Conservation (phyloP, 2,797 vertebrate genomes). For the Meda fulgida region DNA sequence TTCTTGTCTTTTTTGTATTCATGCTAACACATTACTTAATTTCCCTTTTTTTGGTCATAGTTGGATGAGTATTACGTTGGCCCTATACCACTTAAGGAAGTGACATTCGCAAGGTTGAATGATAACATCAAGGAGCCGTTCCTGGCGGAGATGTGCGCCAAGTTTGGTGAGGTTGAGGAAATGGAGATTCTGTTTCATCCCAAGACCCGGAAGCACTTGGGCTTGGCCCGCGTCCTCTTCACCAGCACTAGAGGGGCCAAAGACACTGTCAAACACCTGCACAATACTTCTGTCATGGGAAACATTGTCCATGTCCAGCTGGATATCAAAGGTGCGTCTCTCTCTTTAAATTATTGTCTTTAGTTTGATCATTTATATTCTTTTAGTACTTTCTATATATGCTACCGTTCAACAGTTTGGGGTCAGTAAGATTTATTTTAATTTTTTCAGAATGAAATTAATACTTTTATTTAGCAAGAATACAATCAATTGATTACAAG, state of each 20-base stretch:
- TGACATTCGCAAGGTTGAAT: conserved; percentile 92
- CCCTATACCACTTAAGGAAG: conserved; percentile 92
- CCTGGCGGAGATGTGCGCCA: conserved; percentile 92
- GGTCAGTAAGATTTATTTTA: background rate
- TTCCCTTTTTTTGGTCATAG: conserved; percentile 68
- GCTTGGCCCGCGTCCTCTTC: conserved; percentile 90
- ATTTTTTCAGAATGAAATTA: background rate
- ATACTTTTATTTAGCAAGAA: background rate
- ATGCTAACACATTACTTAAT: background rate
- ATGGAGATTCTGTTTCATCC: conserved; percentile 94
- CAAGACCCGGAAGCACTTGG: conserved; percentile 92
- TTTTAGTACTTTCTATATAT: too few species aligned
- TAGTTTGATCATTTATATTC: conserved; percentile 1
- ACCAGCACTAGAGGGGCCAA: conserved; percentile 90
- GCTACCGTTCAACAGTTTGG: background rate
- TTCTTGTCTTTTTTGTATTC: background rate
- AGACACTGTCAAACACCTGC: conserved; percentile 90
- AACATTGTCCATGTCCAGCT: conserved; percentile 95
- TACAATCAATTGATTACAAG: background rate
- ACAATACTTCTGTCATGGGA: conserved; percentile 95
- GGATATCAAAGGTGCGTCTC: conserved; percentile 86
- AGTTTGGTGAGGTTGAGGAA: conserved; percentile 92
- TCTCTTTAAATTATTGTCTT: background rate
- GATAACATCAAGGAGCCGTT: conserved; percentile 94
- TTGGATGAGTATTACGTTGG: conserved; percentile 94